phyloP scores from a whole-genome alignment of 2,888 invertebrate species.

The Hedychridium roseum region DNA sequence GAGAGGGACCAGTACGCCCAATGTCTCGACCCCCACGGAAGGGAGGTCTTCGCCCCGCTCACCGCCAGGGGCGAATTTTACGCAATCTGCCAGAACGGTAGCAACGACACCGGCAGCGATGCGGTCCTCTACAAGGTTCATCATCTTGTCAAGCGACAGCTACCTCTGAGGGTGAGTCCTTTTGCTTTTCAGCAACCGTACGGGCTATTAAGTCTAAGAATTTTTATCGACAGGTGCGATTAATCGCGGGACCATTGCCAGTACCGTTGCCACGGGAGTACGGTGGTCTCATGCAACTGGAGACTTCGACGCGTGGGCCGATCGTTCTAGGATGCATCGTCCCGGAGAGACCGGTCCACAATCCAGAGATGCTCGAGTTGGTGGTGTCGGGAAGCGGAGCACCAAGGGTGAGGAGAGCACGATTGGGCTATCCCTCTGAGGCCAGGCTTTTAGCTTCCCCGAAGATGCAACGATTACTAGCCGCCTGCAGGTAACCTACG shows the following conservation, averaged over 20 bases:
- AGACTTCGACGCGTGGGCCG: constrained; percentile 58
- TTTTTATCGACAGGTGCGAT: constrained; percentile 64
- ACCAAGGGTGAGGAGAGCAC: constrained; percentile 56
- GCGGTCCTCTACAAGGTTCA: constrained; percentile 65
- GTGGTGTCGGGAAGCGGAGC: constrained; percentile 59
- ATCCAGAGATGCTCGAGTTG: constrained; percentile 61
- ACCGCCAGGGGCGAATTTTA: constrained; percentile 67
- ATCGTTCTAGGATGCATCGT: constrained; percentile 67
- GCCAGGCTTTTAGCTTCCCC: constrained; percentile 64
- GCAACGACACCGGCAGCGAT: constrained; percentile 59
- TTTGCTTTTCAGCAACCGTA: neutral
- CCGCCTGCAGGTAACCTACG: constrained; percentile 62
- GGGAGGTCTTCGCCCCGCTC: constrained; percentile 65
- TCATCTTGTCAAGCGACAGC: constrained; percentile 64
- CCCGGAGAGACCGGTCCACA: constrained; percentile 59
- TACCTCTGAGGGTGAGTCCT: constrained; percentile 62
- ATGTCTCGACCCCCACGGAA: constrained; percentile 63
- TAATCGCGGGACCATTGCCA: constrained; percentile 64
- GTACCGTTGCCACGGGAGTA: constrained; percentile 60
- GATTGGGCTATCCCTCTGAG: constrained; percentile 62
- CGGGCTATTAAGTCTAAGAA: too few relatives aligned
- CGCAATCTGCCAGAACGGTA: constrained; percentile 63
- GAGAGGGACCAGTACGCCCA: constrained; percentile 66
- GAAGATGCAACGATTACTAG: constrained; percentile 64
- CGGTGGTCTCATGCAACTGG: constrained; percentile 62